Evolutionary conservation across 2,888 invertebrate genomes (phyloP).

Genomic region (Hypselothyrea guttata): DNA sequence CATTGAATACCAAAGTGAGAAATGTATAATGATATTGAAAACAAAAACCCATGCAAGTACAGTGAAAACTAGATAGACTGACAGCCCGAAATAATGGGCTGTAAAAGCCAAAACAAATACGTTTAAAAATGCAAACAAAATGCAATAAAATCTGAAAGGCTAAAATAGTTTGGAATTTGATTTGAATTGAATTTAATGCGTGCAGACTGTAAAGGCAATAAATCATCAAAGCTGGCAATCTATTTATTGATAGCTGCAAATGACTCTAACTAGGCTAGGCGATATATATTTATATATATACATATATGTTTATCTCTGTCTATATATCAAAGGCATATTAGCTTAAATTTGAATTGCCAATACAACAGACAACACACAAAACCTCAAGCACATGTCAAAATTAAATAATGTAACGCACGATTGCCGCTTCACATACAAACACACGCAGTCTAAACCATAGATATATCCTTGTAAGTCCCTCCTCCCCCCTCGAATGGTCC

Average conservation of each 20-base stretch:
- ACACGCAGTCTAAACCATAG: too few relatives aligned
- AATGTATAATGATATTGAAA: background rate
- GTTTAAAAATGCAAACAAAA: too few relatives aligned
- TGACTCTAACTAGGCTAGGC: slow-evolving; percentile 36
- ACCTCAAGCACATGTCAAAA: slow-evolving; percentile 79
- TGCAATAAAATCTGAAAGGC: too few relatives aligned
- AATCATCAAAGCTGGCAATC: slow-evolving; percentile 60
- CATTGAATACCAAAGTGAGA: background rate
- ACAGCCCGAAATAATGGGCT: too few relatives aligned
- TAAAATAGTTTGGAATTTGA: too few relatives aligned
- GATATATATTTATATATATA: background rate
- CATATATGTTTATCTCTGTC: background rate
- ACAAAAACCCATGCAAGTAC: slow-evolving; percentile 8
- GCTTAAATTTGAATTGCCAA: slow-evolving; percentile 70
- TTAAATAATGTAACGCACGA: slow-evolving; percentile 78
- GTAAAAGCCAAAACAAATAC: too few relatives aligned
- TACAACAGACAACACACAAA: slow-evolving; percentile 27
- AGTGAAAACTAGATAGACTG: too few relatives aligned
- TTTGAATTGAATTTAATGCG: too few relatives aligned
- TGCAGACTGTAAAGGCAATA: slow-evolving; percentile 43
- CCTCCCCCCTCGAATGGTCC: background rate
- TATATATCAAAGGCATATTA: slow-evolving; percentile 66
- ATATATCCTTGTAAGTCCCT: background rate
- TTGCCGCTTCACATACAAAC: slow-evolving; percentile 38
- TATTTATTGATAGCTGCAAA: slow-evolving; percentile 57